phyloP scores from a whole-genome alignment of 2,113 vertebrate species.

The Trichechus manatus region DNA sequence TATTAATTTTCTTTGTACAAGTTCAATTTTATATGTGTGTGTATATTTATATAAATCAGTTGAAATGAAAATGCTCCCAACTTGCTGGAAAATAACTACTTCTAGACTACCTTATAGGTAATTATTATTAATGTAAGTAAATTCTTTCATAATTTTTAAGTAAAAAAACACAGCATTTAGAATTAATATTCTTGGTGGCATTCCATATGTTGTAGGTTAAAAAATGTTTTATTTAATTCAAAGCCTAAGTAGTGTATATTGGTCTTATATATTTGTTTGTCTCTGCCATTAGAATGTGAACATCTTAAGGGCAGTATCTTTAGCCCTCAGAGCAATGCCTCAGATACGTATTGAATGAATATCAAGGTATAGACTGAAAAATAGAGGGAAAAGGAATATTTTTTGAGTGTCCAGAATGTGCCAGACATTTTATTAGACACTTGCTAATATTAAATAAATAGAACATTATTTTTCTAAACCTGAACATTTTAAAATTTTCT shows the following conservation, averaged over 20 bases:
- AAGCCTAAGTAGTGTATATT: not conserved
- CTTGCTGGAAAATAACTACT: not conserved
- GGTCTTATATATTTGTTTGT: not conserved
- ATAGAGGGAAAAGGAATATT: not conserved
- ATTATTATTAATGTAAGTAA: not conserved
- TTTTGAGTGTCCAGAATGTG: not conserved
- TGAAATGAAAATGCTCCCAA: conserved; percentile 43
- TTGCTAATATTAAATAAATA: not conserved
- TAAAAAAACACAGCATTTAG: not conserved
- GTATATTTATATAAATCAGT: not conserved
- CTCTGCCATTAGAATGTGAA: not conserved
- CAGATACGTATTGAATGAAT: not conserved
- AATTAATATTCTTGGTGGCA: not conserved
- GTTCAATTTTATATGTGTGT: not conserved
- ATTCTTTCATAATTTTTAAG: not conserved
- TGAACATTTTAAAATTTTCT: not conserved
- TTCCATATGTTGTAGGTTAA: not conserved
- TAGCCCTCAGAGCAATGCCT: not conserved
- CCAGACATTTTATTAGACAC: not conserved
- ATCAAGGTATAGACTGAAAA: not conserved
- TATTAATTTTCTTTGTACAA: conserved; percentile 45
- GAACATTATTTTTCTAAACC: not conserved
- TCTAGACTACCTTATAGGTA: not conserved
- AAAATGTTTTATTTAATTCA: not conserved
- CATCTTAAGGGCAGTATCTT: not conserved